These are phyloP conservation scores for Drosophila arizonae DNA, from an alignment of 1,140 invertebrate species.

Conservation along the genomic window DNA sequence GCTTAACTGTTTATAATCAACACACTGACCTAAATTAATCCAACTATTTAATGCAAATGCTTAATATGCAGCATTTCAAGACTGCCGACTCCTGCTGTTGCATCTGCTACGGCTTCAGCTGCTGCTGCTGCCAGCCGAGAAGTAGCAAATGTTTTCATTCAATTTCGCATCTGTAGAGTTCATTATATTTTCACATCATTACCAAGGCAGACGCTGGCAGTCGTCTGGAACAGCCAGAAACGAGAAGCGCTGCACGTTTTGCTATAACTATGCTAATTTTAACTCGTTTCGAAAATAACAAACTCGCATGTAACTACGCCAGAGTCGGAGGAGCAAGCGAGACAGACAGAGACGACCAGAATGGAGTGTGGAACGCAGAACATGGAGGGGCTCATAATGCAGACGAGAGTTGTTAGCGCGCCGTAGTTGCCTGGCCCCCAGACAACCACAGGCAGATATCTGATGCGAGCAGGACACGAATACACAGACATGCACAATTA, in stretches of 20 bases:
- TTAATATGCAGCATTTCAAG: conserved; percentile 5
- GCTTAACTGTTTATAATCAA: conserved; percentile 22
- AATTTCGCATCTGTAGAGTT: conserved; percentile 49
- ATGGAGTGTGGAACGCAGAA: not conserved
- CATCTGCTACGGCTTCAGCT: not conserved
- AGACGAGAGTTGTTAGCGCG: conserved; percentile 43
- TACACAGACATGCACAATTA: conserved; percentile 11
- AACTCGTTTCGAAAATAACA: conserved; percentile 69
- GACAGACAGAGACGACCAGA: not conserved
- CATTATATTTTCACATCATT: conserved; percentile 68
- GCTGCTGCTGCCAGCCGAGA: not conserved
- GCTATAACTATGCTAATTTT: conserved; percentile 76
- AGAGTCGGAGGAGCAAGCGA: not conserved
- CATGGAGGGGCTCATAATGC: conserved; percentile 20
- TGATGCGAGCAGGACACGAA: conserved; percentile 8
- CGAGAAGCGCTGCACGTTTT: conserved; percentile 39
- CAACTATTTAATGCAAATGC: conserved; percentile 21
- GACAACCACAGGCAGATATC: conserved; percentile 28
- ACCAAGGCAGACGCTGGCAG: conserved; percentile 41
- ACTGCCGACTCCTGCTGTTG: too few relatives aligned
- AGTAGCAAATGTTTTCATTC: conserved; percentile 44
- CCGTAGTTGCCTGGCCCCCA: conserved; percentile 6
- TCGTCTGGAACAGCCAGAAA: conserved; percentile 23
- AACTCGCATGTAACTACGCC: conserved; percentile 51
- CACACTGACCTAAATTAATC: conserved; percentile 32